These are phyloP conservation scores for Acronicta psi DNA, from an alignment of 2,888 invertebrate genomes.

Conservation along the genomic window DNA sequence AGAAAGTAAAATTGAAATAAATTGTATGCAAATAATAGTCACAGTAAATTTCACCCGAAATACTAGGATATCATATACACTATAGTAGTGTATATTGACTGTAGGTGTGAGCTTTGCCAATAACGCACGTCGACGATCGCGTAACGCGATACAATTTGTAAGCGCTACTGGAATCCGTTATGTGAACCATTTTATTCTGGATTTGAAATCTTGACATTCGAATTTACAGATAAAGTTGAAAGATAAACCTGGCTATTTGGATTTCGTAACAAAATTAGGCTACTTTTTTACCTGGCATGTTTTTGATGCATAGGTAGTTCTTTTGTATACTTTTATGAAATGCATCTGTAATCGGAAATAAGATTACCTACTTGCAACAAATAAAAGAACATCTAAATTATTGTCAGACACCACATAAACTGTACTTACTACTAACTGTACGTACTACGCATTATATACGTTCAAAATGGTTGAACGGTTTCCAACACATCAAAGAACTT, in stretches of 20 bases:
- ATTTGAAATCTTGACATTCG: constrained; percentile 28
- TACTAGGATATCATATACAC: constrained; percentile 46
- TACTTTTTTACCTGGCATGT: too few relatives aligned
- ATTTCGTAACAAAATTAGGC: too few relatives aligned
- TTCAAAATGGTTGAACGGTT: constrained; percentile 5
- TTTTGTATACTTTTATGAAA: too few relatives aligned
- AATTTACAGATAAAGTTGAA: constrained; percentile 11
- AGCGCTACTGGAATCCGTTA: constrained; percentile 40
- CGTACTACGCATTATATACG: neutral
- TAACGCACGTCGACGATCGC: constrained; percentile 42
- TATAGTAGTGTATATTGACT: too few relatives aligned
- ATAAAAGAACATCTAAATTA: too few relatives aligned
- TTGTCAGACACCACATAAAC: too few relatives aligned
- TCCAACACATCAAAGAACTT: constrained; percentile 23
- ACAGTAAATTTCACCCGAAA: constrained; percentile 12
- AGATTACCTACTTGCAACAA: too few relatives aligned
- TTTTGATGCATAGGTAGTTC: too few relatives aligned
- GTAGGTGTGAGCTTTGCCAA: constrained; percentile 31
- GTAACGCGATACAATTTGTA: constrained; percentile 48
- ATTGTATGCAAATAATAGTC: neutral
- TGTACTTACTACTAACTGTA: too few relatives aligned
- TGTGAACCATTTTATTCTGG: constrained; percentile 31
- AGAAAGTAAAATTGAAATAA: neutral
- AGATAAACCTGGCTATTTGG: too few relatives aligned
- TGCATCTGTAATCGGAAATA: too few relatives aligned